Evolutionary conservation across 1,140 invertebrate species (phyloP).

Genomic region (Drosophila jambulina): DNA sequence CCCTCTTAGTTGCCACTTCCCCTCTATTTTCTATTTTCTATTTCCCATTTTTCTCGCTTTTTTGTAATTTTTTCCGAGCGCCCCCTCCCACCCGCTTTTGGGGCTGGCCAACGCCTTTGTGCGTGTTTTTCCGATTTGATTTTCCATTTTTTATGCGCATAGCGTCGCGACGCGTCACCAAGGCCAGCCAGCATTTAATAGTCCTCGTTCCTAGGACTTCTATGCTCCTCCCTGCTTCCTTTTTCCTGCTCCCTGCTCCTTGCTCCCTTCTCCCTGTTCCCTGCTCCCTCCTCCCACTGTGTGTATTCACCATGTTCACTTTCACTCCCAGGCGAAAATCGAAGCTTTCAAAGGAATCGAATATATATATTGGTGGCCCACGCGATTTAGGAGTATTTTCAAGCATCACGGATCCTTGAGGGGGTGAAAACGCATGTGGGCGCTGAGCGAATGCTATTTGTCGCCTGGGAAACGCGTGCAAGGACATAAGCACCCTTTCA

Average conservation of each 20-base stretch:
- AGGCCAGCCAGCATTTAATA: conserved; percentile 56
- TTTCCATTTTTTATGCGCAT: conserved; percentile 70
- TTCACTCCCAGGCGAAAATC: conserved; percentile 26
- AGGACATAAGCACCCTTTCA: not conserved
- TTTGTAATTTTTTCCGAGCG: not conserved
- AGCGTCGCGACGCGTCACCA: conserved; percentile 57
- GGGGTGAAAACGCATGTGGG: no score
- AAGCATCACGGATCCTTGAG: conserved; percentile 16
- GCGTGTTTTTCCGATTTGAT: conserved; percentile 71
- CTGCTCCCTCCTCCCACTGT: not conserved
- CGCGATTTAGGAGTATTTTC: conserved; percentile 31
- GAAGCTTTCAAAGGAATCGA: conserved; percentile 22
- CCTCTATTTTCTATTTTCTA: not conserved
- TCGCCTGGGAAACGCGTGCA: not conserved
- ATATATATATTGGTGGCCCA: conserved; percentile 5
- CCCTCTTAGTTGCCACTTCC: conserved; percentile 1
- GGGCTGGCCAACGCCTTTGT: conserved; percentile 55
- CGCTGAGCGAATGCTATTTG: conserved; percentile 5
- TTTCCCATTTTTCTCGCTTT: conserved; percentile 9
- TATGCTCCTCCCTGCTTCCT: not conserved
- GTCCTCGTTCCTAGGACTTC: conserved; percentile 6
- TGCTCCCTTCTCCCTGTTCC: not conserved
- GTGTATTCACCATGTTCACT: conserved; percentile 11
- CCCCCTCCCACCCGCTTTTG: conserved; percentile 2
- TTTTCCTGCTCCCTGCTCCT: not conserved